Evolutionary conservation across 2,888 invertebrate species (phyloP).

Genomic region (Lycocerus yunnanus): DNA sequence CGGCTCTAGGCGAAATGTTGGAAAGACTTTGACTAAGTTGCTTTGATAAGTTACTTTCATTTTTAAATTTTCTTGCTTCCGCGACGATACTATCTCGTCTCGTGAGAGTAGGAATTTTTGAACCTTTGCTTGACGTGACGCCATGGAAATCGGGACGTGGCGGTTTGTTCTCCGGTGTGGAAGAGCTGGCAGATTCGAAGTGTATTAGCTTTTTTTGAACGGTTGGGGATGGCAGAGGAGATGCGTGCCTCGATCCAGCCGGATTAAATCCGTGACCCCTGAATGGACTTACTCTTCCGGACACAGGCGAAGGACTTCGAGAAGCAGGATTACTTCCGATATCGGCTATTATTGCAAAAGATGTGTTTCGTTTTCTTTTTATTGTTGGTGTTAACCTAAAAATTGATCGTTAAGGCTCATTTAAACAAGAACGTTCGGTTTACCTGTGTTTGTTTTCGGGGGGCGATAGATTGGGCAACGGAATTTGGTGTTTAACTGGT

Average conservation of each 20-base stretch:
- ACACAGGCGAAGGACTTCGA: conserved; percentile 48
- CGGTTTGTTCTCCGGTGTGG: conserved; percentile 6
- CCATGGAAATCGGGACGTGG: background rate
- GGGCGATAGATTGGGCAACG: conserved; percentile 46
- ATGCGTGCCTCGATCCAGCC: conserved; percentile 51
- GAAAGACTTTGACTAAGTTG: conserved; percentile 22
- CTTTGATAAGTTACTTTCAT: conserved; percentile 46
- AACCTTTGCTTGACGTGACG: conserved; percentile 24
- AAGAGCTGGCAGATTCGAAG: conserved; percentile 33
- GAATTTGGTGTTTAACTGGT: background rate
- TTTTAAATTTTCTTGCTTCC: conserved; percentile 41
- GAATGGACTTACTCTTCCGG: conserved; percentile 54
- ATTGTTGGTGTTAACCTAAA: conserved; percentile 43
- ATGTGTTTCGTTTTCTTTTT: conserved; percentile 48
- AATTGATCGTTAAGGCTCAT: background rate
- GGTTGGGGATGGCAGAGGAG: conserved; percentile 48
- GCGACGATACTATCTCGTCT: conserved; percentile 39
- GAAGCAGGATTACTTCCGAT: conserved; percentile 44
- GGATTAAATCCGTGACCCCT: conserved; percentile 55
- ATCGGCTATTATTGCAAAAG: conserved; percentile 55
- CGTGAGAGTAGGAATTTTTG: conserved; percentile 45
- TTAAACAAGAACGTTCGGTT: background rate
- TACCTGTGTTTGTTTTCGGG: conserved; percentile 53
- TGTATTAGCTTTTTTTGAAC: conserved; percentile 18
- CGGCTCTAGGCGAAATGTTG: conserved; percentile 21